Percentiles rank a stretch among this genome's conserved stretches.
These are phyloP conservation scores for Limulus polyphemus DNA, from an alignment of 2,888 invertebrate genomes.

Conservation along the genomic window DNA sequence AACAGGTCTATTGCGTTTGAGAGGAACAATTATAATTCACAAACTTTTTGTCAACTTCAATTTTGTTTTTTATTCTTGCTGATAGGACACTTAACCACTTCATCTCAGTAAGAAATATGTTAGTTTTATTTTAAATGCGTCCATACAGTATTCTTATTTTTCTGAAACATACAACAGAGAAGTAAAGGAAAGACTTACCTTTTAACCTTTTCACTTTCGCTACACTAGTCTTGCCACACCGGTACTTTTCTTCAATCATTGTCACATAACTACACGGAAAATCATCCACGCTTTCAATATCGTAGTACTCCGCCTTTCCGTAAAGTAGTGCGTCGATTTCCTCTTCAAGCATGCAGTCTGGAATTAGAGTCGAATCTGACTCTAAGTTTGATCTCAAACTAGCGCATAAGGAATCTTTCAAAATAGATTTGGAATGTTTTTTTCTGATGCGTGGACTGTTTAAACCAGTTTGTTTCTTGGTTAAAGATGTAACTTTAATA, in stretches of 20 bases:
- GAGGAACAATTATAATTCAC: too few relatives aligned
- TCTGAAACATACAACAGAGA: too few relatives aligned
- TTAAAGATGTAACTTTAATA: conserved; percentile 12
- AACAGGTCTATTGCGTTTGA: too few relatives aligned
- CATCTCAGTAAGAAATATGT: too few relatives aligned
- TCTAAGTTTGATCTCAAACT: conserved; percentile 23
- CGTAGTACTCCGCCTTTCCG: conserved; percentile 27
- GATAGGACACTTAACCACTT: too few relatives aligned
- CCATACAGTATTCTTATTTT: too few relatives aligned
- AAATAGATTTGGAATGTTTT: conserved; percentile 25
- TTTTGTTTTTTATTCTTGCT: too few relatives aligned
- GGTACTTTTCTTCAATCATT: conserved; percentile 28
- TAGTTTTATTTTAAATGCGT: too few relatives aligned
- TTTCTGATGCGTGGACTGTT: too few relatives aligned
- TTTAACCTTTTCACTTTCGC: conserved; percentile 16
- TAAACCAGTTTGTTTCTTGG: too few relatives aligned
- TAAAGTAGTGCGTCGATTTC: conserved; percentile 32
- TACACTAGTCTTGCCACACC: conserved; percentile 20
- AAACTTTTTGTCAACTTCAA: too few relatives aligned
- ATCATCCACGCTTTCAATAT: conserved; percentile 23
- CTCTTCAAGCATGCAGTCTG: conserved; percentile 27
- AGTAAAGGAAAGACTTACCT: conserved; percentile 7
- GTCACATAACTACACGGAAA: conserved; percentile 28
- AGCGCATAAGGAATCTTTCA: conserved; percentile 28
- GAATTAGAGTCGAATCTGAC: conserved; percentile 10